Evolutionary conservation across 2,888 invertebrate species (phyloP), one percentile per base, ranked within the genome.

Genomic region (Andrena bicolor): DNA sequence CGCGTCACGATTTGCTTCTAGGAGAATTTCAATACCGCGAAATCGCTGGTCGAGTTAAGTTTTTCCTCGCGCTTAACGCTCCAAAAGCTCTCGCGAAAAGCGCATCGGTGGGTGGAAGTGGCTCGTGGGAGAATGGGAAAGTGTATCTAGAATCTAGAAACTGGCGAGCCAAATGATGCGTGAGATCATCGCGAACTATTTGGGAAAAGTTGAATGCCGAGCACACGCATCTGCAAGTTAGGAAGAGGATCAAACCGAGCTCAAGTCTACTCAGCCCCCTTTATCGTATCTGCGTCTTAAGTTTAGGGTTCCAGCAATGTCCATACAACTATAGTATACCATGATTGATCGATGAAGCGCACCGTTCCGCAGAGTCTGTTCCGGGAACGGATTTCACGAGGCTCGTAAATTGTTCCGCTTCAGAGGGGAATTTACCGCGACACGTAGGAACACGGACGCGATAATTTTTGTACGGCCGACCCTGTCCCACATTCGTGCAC

Each of bases 401-500:
- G 20, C 53, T 13, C 16, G 30, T n/a, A 3, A 23, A 41, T 4
- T 23, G 28, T 69, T 58, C 23, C 26, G 68, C 66, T 26, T 13
- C 10, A 63, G 49, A 4, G 58, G 26, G 41, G 48, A 53, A 70
- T 53, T 41, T 28, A 28, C 53, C 26, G 20, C 32, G 51, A 53
- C 32, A 26, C 30, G n/a, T 7, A 72, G 48, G 41, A 41, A 68
- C 49, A 64, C 51, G 32, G 69, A 30, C 32, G 51, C 74, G 80
- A 69, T 63, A 32, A 82, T 82, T 84, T 82, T 85, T 73, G 74
- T 70, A 75, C 72, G 20, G 64, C 65, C 84, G 89, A 90, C 90
- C 90, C 89, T 90, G 90, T 85, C 88, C 90, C 78, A 90, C 84
- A 90, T 90, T 79, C 64, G 53, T 13, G 16, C 30, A 26, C 49